Base-by-base conservation (phyloP, 2,113 vertebrate species). In the Percopsis transmontana region DNA sequence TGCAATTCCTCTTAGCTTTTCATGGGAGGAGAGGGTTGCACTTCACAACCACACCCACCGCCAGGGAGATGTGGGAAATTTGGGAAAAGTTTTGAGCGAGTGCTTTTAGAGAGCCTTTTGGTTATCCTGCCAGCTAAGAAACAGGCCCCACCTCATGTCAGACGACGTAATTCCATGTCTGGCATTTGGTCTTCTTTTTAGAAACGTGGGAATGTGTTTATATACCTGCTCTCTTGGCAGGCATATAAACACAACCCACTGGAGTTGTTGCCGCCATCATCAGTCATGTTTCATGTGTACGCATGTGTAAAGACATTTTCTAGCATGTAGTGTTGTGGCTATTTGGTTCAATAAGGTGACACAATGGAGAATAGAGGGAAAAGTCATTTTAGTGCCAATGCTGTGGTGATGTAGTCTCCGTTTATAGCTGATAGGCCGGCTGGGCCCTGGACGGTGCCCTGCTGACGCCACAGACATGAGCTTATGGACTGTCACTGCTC, bases 11-110 rank as follows among this genome's bases (percentile, higher is more conserved):
- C 15, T 57, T 77, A 85, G 74, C 50, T 68, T 87, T 69, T 81
- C 72, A 76, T 65, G 73, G 74, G 74, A 75, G 38, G 60, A 66
- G 77, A 79, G 76, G 61, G 80, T 76, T 85, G 80, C 82, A 82
- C 86, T 89, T 89, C 72, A 74, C 79, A 77, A 85, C 74, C 85
- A 79, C 80, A 80, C 75, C 86, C 77, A 84, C 70, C 72, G 63
- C 59, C 66, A 38, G 61, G 42, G 63, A 70, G 62, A 78, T 80
- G 77, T 85, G 83, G 88, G 83, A 83, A 82, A 81, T 79, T 80
- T 50, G 72, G 61, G n/a, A 80, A 87, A 83, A 33, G 67, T 81
- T 88, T 85, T 81, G 68, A 64, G 63, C 51, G 57, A 86, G 80
- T 76, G 76, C 72, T 85, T 86, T 85, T 85, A 27, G 23, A 84